Evolutionary conservation across 2,113 vertebrate genomes (phyloP), one percentile per base, ranked within the genome.

Genomic region (Scolopax mira): DNA sequence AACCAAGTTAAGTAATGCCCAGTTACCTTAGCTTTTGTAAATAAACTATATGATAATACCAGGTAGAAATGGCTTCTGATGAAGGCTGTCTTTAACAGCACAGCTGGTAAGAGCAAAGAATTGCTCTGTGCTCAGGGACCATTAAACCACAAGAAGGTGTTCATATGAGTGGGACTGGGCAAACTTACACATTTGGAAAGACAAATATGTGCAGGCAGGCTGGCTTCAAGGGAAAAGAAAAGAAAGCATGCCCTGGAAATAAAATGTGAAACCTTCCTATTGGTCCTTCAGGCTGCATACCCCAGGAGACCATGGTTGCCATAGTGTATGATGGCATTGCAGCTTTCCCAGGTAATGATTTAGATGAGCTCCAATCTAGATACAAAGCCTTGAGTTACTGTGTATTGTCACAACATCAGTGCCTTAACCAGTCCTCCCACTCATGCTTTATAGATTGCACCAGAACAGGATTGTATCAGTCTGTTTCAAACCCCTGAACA

Each of bases 361-460:
- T 66, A 92, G 58, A 87, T 92, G 79, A 92, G 57, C 73, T 94
- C 85, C 82, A 81, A 23, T 58, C 44, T 79, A 66, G 33, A 69
- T 46, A 67, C 30, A 46, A 96, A 88, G 65, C 42, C 35, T 58
- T 86, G 62, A 93, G 69, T 96, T 96, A 92, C 49, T 70, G 46
- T 25, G 18, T 28, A 51, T 79, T 89, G 93, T 87, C 83, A 77
- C 73, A 79, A 42, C 6, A 3, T 46, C 81, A 70, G 57, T 37
- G 61, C 67, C 82, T 89, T 93, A 92, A 66, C 85, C 71, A 74
- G 65, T 37, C 69, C 85, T 93, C 80, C 90, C 57, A 83, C 74
- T 91, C 11, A 1, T 39, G 44, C 84, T 94, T 96, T 93, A 93
- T 67, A 78, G 85, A 28, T 85, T 80, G 61, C 37, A 80, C 37